A percentile compares a stretch with the other conserved stretches of the same genome.
phyloP scores from a whole-genome alignment of 2,888 invertebrate species.

The Chironomus riparius region DNA sequence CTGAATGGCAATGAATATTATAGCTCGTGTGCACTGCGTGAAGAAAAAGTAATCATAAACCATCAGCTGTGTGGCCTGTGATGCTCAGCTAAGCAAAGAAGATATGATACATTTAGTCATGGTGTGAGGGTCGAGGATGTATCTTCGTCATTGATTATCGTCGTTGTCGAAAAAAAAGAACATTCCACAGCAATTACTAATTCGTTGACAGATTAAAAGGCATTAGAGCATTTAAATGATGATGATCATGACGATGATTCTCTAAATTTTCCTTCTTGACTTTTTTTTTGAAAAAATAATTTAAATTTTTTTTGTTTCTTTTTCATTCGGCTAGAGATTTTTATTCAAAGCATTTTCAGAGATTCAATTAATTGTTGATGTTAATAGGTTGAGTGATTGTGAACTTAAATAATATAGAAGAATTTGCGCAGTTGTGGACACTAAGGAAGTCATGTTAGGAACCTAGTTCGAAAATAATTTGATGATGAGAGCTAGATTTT shows the following conservation, averaged over 20 bases:
- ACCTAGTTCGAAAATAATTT: too few relatives aligned
- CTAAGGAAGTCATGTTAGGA: too few relatives aligned
- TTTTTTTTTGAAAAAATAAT: neutral
- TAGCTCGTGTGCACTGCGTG: neutral
- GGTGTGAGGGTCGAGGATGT: neutral
- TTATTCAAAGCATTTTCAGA: too few relatives aligned
- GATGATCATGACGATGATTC: neutral
- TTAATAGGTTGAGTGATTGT: too few relatives aligned
- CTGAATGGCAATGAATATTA: neutral
- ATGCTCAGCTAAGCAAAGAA: too few relatives aligned
- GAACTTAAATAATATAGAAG: too few relatives aligned
- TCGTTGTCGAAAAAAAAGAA: neutral
- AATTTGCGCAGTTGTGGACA: too few relatives aligned
- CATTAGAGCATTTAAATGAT: neutral
- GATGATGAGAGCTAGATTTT: too few relatives aligned
- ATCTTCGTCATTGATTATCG: neutral
- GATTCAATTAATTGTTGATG: too few relatives aligned
- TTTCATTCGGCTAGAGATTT: too few relatives aligned
- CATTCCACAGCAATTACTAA: slow-evolving; percentile 16
- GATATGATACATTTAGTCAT: neutral
- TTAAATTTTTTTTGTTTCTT: too few relatives aligned
- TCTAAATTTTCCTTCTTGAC: neutral
- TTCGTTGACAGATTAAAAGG: slow-evolving; percentile 3
- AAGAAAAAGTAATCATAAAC: neutral
- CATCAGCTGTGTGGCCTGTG: neutral